Evolutionary conservation across 2,113 vertebrate species (phyloP), one percentile per base, ranked within the genome.

Genomic region (Heloderma charlesbogerti): DNA sequence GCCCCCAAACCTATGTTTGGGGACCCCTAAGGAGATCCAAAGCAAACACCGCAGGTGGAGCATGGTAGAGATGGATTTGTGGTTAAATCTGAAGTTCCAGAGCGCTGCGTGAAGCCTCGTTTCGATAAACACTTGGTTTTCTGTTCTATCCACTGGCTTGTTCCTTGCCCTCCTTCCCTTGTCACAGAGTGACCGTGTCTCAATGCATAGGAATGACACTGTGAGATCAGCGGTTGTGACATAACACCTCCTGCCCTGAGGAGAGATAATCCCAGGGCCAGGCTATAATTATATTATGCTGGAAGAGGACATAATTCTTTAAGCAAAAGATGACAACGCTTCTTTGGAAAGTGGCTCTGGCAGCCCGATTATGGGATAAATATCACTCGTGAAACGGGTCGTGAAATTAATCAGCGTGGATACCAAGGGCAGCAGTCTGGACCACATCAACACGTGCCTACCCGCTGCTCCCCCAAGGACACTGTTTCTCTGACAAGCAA

Each of bases 151-250:
- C 0, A 0, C 6, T 0, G 12, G 0, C 4, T 2, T 6, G 2
- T 34, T 0, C 1, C 5, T 12, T 0, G 0, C 37, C 5, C 45
- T 60, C 45, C 0, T 0, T 0, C 54, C 75, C 75, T 3, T 3
- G 67, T 48, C 40, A 80, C 60, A 2, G 0, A 0, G 51, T 9
- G 7, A 31, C 0, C 6, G 9, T 6, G 15, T 22, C 34, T 75
- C 86, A 81, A 31, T 18, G 2, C 25, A 80, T 16, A 40, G 0
- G 27, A 0, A 2, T 20, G 0, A n/a, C 0, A 6, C 7, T n/a
- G 0, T 34, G 83, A 60, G 69, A 51, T 15, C 22, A 34, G 82
- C 22, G 3, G 2, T 34, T 6, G 45, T 29, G 18, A 67, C 40
- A 16, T 9, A 37, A 48, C 57, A 22, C 60, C 29, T 45, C 37